Percentiles rank a stretch among this genome's conserved stretches.
phyloP scores from a whole-genome alignment of 2,113 vertebrate species.

The Tursiops truncatus region DNA sequence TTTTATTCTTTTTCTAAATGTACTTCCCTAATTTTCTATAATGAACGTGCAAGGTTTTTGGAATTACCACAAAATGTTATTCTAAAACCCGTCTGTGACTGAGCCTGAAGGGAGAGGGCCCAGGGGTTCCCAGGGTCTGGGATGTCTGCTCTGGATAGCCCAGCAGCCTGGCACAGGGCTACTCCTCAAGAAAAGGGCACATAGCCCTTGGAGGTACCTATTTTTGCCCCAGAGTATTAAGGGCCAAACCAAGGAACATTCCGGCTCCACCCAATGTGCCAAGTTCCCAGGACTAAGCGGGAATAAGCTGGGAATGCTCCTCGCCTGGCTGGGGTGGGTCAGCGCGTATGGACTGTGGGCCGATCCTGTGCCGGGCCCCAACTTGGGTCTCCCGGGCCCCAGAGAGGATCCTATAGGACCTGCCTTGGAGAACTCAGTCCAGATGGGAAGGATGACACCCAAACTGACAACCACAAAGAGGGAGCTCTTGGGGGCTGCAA shows the following conservation, averaged over 20 bases:
- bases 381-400: too few relatives aligned
- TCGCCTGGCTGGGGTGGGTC: not conserved
- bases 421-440: not conserved
- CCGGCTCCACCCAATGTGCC: not conserved
- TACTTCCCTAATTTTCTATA: not conserved
- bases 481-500: fast-evolving
- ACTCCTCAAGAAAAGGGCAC: slow-evolving; percentile 57
- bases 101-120: not conserved
- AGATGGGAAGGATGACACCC: not conserved
- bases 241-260: slow-evolving; percentile 35
- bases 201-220: slow-evolving; percentile 46
- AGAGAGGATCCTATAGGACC: not conserved
- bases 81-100: not conserved
- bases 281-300: not conserved
- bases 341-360: not conserved
- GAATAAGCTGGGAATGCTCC: not conserved
- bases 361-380: not conserved
- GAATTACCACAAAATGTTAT: not conserved
- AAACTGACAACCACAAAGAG: not conserved
- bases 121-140: not conserved
- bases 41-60: not conserved
- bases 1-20: not conserved
- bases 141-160: not conserved
- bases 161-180: not conserved
- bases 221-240: slow-evolving; percentile 69